A percentile compares a stretch with the other conserved stretches of the same genome.
Evolutionary conservation across 2,797 vertebrate species (phyloP).

Genomic region (Gorsachius magnificus): DNA sequence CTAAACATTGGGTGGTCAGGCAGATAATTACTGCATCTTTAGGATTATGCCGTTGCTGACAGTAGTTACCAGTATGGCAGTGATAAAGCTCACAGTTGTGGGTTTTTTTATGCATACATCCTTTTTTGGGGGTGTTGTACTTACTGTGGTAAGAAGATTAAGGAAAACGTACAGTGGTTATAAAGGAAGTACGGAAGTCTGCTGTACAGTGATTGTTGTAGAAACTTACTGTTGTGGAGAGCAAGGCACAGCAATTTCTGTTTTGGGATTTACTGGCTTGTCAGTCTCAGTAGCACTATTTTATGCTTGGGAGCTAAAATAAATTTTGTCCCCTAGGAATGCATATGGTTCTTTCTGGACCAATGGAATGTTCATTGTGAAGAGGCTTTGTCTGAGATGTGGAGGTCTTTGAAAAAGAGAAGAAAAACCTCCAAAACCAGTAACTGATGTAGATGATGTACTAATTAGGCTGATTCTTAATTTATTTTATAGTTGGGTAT

Average conservation of each 20-base stretch:
- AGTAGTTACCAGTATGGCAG: neutral
- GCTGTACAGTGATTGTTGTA: neutral
- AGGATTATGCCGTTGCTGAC: neutral
- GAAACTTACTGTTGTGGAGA: neutral
- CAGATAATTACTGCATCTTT: neutral
- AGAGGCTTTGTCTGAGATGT: neutral
- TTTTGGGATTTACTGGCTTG: neutral
- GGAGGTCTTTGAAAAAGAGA: neutral
- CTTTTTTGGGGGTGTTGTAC: neutral
- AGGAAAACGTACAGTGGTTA: neutral
- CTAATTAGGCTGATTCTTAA: neutral
- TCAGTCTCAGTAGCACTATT: neutral
- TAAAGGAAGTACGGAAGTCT: neutral
- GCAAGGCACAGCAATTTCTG: neutral
- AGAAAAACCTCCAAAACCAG: neutral
- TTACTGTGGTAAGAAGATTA: neutral
- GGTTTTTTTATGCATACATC: neutral
- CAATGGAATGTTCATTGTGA: rapidly evolving
- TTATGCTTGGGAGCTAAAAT: neutral
- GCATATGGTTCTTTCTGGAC: neutral
- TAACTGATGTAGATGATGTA: neutral
- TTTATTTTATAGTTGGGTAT: neutral
- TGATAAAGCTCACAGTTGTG: neutral
- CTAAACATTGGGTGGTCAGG: neutral
- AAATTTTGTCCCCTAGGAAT: neutral